Evolutionary conservation across 2,797 vertebrate species (phyloP), one percentile per base, ranked within the genome.

Genomic region (Clarias fuscus): DNA sequence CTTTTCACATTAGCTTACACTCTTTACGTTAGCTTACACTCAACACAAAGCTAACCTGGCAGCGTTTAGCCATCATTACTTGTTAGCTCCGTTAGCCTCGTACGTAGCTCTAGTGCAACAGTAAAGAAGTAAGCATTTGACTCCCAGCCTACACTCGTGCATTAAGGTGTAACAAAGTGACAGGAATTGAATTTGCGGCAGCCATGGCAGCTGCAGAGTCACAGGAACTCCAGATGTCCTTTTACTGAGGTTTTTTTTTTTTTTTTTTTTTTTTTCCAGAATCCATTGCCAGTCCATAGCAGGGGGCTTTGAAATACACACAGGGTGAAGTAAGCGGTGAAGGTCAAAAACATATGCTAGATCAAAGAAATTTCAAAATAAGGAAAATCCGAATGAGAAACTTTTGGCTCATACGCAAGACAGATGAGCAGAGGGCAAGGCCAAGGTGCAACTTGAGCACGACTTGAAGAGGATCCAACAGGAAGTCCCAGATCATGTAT

Each of bases 151-250:
- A 1, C 18, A 11, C 8, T 43, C 1, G 43, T 4, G 11, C 11
- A 27, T 64, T 81, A 10, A 81, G 3, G 22, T 62, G 24, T 48
- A 81, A 65, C 18, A n/a, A 68, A 71, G 40, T 37, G 30, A 17
- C 13, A 11, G n/a, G 68, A 71, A 61, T 11, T 43, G 14, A 37
- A 40, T 72, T 58, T 33, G 15, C 56, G 17, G 56, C 56, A 40
- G 33, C 17, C 2, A 5, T n/a, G 68, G 56, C 67, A 40, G 22
- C 58, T 70, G 56, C 48, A 37, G n/a, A 33, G 53, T 30, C 75
- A 58, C 75, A 59, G 53, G 18, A 56, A 77, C 56, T 58, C 43
- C 48, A 76, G 48, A 76, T 76, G 73, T 78, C 18, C 76, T 78
- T 40, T 61, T 58, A 58, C 15, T 53, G 24, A 73, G 10, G 30